A percentile compares a stretch with the other conserved stretches of the same genome.
phyloP scores from a whole-genome alignment of 2,113 vertebrate genomes.

The Thymallus thymallus region DNA sequence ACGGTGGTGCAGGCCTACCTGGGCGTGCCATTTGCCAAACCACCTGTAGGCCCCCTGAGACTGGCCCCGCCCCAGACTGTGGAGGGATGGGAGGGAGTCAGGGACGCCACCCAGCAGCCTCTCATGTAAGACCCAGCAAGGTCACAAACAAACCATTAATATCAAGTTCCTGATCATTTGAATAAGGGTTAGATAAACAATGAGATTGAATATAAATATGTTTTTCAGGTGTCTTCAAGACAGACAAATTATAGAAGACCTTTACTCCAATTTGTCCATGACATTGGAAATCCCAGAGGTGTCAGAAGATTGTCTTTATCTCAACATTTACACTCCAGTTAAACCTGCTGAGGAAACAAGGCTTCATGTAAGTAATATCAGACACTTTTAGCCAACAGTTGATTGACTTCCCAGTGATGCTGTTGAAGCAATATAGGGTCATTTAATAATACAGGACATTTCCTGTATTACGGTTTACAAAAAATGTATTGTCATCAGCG shows the following conservation, averaged over 20 bases:
- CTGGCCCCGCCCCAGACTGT: conserved; percentile 77
- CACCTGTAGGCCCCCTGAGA: conserved; percentile 78
- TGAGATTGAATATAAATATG: background rate
- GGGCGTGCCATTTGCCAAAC: conserved; percentile 85
- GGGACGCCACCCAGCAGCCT: conserved; percentile 76
- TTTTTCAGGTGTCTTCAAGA: conserved; percentile 68
- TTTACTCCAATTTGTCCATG: background rate
- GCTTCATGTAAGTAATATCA: conserved; percentile 65
- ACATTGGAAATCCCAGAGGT: conserved; percentile 30
- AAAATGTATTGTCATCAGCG: too few species aligned
- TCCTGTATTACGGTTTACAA: too few species aligned
- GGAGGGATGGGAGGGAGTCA: conserved; percentile 76
- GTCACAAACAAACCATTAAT: background rate
- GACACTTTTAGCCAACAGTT: too few species aligned
- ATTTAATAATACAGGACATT: too few species aligned
- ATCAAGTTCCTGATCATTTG: background rate
- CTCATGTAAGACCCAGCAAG: conserved; percentile 69
- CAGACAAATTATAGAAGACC: rapidly evolving
- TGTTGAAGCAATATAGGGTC: too few species aligned
- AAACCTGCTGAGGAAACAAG: conserved; percentile 53
- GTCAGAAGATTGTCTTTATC: conserved; percentile 78
- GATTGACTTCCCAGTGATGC: too few species aligned
- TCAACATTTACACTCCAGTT: conserved; percentile 72
- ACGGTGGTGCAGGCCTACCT: conserved; percentile 74
- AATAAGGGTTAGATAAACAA: background rate